A percentile compares a stretch with the other conserved stretches of the same genome.
Evolutionary conservation across 2,888 invertebrate genomes (phyloP).

Genomic region (Callosobruchus maculatus): DNA sequence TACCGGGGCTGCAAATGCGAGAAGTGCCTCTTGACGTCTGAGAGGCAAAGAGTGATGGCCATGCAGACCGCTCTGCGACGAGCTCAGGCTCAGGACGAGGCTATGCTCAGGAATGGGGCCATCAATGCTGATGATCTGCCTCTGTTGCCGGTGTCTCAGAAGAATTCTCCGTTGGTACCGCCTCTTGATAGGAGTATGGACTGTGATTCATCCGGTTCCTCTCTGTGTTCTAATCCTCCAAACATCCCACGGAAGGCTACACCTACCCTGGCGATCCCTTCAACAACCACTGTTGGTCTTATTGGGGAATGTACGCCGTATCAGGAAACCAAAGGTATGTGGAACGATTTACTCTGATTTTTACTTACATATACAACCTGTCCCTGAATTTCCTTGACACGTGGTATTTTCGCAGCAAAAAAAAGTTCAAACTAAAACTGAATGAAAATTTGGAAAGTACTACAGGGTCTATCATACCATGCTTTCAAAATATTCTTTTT

Average conservation of each 20-base stretch:
- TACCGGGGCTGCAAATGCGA: constrained; percentile 81
- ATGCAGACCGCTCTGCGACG: constrained; percentile 78
- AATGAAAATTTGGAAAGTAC: too few relatives aligned
- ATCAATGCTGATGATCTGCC: constrained; percentile 42
- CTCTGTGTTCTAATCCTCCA: constrained; percentile 55
- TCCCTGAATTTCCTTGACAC: too few relatives aligned
- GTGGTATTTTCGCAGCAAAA: too few relatives aligned
- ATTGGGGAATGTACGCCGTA: constrained; percentile 37
- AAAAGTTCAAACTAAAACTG: too few relatives aligned
- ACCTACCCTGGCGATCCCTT: constrained; percentile 28
- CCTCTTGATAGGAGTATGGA: constrained; percentile 42
- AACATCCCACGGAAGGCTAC: constrained; percentile 49
- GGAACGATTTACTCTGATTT: neutral
- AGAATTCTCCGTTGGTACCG: constrained; percentile 47
- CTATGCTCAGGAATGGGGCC: constrained; percentile 45
- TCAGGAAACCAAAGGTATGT: constrained; percentile 35
- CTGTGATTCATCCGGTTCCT: constrained; percentile 62
- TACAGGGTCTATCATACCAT: too few relatives aligned
- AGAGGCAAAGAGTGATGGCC: constrained; percentile 87
- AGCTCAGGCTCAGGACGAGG: constrained; percentile 83
- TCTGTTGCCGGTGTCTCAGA: constrained; percentile 40
- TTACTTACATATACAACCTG: too few relatives aligned
- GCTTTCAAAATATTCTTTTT: too few relatives aligned
- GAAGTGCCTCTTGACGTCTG: constrained; percentile 82
- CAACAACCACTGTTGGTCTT: constrained; percentile 43